phyloP scores from a whole-genome alignment of 2,888 invertebrate genomes.

The Agrotis ipsilon region DNA sequence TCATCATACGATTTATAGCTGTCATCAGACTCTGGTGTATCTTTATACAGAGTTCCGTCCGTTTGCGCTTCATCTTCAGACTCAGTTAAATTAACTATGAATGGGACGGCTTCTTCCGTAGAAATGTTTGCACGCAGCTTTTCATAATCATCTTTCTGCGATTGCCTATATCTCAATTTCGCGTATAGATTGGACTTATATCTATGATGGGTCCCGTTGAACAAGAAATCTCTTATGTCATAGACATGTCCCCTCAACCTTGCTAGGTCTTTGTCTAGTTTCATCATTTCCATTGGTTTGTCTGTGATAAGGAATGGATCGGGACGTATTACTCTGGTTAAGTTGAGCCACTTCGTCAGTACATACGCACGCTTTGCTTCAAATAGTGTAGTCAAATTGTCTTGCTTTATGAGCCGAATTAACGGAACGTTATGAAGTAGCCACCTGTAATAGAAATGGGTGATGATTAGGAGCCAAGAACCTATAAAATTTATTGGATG shows the following conservation, averaged over 20 bases:
- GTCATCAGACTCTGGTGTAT: background rate
- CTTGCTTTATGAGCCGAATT: conserved; percentile 62
- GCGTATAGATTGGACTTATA: conserved; percentile 71
- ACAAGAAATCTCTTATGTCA: conserved; percentile 80
- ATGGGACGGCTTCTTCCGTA: background rate
- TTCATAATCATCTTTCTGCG: background rate
- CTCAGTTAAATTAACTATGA: background rate
- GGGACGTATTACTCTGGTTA: conserved; percentile 68
- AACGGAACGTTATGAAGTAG: conserved; percentile 72
- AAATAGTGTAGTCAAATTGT: conserved; percentile 70
- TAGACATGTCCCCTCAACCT: conserved; percentile 71
- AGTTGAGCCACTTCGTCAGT: conserved; percentile 70
- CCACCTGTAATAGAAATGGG: conserved; percentile 75
- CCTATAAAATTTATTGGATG: too few relatives aligned
- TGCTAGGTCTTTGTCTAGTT: conserved; percentile 69
- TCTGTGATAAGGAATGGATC: conserved; percentile 7
- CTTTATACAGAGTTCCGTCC: background rate
- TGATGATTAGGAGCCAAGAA: conserved; percentile 38
- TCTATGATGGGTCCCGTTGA: conserved; percentile 60
- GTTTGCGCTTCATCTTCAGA: fast-evolving
- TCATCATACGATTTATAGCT: conserved; percentile 13
- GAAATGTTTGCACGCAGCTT: fast-evolving
- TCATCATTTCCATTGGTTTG: conserved; percentile 62
- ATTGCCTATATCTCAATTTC: conserved; percentile 29
- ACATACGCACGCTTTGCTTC: conserved; percentile 73